Evolutionary conservation across 2,113 vertebrate genomes (phyloP), one percentile per base, ranked within the genome.

Genomic region (Vireo altiloquus): DNA sequence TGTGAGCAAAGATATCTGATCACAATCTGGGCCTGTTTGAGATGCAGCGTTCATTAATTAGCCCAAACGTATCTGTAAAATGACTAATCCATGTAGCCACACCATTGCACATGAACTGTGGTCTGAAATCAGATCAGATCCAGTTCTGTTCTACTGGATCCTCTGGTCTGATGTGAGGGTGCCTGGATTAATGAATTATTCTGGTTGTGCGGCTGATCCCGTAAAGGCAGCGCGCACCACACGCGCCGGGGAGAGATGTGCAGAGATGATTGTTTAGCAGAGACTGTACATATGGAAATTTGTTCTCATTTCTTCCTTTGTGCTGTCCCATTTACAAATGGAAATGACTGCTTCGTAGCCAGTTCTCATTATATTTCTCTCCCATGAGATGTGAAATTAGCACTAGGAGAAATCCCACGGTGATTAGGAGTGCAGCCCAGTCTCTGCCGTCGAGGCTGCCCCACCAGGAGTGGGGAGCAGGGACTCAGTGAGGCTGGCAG

Each of bases 211-310:
- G 3, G 22, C 77, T 78, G 92, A 56, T 92, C 44, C 83, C 2
- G 0, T 39, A 49, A 65, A 87, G 87, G 37, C 78, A 81, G 77
- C 2, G 0, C 6, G 23, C 53, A 30, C 46, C 82, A 50, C 3
- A 7, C 57, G 27, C 0, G 0, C 80, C 21, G 40, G 37, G 44
- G 89, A 75, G 64, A 64, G 89, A 65, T 77, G 89, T 92, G 87
- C 91, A 71, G 72, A 86, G 91, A 75, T 60, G 83, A 88, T 89
- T 96, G 86, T 92, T 92, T 89, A 87, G 77, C 84, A 75, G 72
- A 82, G 69, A 89, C 95, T 91, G 87, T 92, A 75, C 87, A 87
- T 96, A 94, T 91, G 94, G 96, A 95, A 97, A 97, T 97, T 84
- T 95, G 87, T 97, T 89, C 94, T 97, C 69, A 64, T 92, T 94